Percentiles rank a stretch among this genome's conserved stretches.
phyloP scores from a whole-genome alignment of 2,888 invertebrate species.

The Nysson spinosus region DNA sequence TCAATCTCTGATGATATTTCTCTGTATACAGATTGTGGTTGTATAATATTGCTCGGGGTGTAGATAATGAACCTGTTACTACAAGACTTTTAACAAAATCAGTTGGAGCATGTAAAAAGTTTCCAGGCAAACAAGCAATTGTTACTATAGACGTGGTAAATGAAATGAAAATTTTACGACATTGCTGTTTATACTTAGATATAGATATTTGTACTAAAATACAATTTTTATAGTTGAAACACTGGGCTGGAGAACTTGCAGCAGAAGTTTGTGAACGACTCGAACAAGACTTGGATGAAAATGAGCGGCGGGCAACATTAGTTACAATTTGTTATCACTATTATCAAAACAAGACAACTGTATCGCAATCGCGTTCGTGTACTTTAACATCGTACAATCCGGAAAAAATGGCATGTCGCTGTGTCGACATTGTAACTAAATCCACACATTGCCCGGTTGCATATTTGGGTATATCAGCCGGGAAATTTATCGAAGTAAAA shows the following conservation, averaged over 20 bases:
- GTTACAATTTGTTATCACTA: conserved; percentile 85
- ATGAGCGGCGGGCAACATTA: conserved; percentile 88
- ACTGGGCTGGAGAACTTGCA: conserved; percentile 90
- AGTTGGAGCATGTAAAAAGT: conserved; percentile 97
- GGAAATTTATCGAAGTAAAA: conserved; percentile 75
- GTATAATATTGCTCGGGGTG: conserved; percentile 90
- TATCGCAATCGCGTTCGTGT: conserved; percentile 81
- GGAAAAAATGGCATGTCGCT: conserved; percentile 83
- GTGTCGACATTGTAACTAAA: conserved; percentile 84
- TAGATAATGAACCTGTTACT: conserved; percentile 92
- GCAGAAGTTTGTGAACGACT: conserved; percentile 91
- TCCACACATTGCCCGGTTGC: conserved; percentile 78
- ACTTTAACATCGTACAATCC: conserved; percentile 82
- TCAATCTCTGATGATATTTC: conserved; percentile 4
- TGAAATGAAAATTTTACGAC: background rate
- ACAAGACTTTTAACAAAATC: conserved; percentile 92
- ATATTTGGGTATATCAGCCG: conserved; percentile 79
- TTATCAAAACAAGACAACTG: conserved; percentile 58
- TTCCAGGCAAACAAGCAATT: conserved; percentile 89
- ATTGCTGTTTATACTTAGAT: background rate
- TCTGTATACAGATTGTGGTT: conserved; percentile 84
- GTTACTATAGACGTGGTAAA: conserved; percentile 82
- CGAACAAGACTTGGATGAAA: conserved; percentile 88
- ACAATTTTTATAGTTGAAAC: conserved; percentile 75
- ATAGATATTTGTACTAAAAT: background rate